These are phyloP conservation scores for Mustelus asterias DNA, from an alignment of 2,113 vertebrate species.

Conservation along the genomic window DNA sequence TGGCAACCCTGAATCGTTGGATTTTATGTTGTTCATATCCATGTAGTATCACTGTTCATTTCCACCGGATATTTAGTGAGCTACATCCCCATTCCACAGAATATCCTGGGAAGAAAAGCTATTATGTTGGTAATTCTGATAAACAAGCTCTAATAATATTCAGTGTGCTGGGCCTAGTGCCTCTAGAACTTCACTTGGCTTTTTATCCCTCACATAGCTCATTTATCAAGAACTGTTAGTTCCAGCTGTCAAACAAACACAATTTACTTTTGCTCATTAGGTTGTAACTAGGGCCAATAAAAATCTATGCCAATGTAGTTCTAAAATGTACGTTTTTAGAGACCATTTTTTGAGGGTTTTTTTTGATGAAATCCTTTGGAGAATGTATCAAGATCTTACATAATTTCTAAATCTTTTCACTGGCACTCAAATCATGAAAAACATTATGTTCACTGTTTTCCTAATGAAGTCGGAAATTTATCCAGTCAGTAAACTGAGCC, in stretches of 20 bases:
- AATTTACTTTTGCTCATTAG: background rate
- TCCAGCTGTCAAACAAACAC: background rate
- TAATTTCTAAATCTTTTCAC: background rate
- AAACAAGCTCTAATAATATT: background rate
- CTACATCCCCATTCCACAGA: background rate
- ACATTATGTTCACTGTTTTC: background rate
- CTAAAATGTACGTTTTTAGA: background rate
- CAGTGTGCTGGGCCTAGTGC: background rate
- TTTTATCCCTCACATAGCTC: background rate
- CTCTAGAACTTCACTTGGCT: background rate
- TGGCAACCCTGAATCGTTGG: background rate
- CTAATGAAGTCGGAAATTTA: background rate
- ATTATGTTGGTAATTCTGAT: background rate
- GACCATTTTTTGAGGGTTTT: background rate
- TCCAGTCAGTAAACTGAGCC: background rate
- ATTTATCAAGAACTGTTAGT: constrained; percentile 2
- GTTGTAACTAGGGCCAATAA: background rate
- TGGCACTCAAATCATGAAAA: background rate
- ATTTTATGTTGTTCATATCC: background rate
- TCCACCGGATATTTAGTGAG: background rate
- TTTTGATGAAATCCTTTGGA: background rate
- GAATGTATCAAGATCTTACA: background rate
- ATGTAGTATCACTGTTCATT: background rate
- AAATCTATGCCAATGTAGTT: background rate
- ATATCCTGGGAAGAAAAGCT: background rate